Evolutionary conservation across 2,797 vertebrate genomes (phyloP).

Genomic region (Scolopax bukidnonensis): DNA sequence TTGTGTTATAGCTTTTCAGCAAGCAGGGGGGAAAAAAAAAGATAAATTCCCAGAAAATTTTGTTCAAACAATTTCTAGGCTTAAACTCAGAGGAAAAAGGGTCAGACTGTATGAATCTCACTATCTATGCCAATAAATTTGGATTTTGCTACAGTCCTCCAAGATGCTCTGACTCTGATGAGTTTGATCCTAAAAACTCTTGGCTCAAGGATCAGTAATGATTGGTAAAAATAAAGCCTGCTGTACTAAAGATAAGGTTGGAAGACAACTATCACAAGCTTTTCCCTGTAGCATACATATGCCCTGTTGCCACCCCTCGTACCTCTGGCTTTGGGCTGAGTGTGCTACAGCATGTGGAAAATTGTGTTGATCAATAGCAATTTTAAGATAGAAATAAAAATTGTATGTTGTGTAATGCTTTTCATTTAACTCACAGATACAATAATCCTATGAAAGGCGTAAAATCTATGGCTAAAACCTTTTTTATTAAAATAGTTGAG

Average conservation of each 20-base stretch:
- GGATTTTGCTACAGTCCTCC: not conserved
- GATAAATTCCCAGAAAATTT: not conserved
- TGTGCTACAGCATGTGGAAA: not conserved
- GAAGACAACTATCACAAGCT: not conserved
- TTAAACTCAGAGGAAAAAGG: not conserved
- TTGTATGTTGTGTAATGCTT: not conserved
- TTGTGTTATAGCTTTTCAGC: not conserved
- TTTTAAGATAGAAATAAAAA: slow-evolving; percentile 8
- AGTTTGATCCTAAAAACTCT: not conserved
- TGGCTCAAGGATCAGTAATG: not conserved
- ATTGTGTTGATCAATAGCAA: not conserved
- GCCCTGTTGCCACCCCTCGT: not conserved
- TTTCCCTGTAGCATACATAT: not conserved
- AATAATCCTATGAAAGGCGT: not conserved
- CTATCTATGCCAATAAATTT: not conserved
- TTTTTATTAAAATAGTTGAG: slow-evolving; percentile 28
- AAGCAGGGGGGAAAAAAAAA: not conserved
- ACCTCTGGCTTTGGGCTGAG: not conserved
- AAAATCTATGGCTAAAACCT: not conserved
- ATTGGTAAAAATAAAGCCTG: not conserved
- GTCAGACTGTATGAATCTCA: not conserved
- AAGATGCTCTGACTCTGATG: not conserved
- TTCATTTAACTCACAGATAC: not conserved
- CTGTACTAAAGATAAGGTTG: not conserved
- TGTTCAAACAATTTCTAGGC: not conserved